Evolutionary conservation across 2,888 invertebrate species (phyloP).

Genomic region (Aleiodes testaceus): DNA sequence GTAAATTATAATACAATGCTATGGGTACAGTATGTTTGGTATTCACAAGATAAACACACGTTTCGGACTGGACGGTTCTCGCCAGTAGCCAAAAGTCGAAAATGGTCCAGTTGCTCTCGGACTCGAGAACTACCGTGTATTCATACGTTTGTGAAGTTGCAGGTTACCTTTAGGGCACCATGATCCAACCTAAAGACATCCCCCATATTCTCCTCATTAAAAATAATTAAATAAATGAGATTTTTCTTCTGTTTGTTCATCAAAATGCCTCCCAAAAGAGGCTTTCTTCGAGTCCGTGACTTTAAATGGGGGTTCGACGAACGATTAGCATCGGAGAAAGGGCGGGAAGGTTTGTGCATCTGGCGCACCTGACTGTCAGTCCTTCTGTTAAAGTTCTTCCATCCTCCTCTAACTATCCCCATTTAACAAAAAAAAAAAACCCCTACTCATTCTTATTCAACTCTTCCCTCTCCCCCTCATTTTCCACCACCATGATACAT

Average conservation of each 20-base stretch:
- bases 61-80: slow-evolving; percentile 14
- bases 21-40: slow-evolving; percentile 64
- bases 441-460: slow-evolving; percentile 34
- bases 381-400: slow-evolving; percentile 35
- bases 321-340: slow-evolving; percentile 68
- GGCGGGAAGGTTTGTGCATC: slow-evolving; percentile 59
- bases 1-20: slow-evolving; percentile 73
- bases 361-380: slow-evolving; percentile 70
- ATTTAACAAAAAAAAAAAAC: slow-evolving; percentile 35
- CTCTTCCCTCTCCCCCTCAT: slow-evolving; percentile 13
- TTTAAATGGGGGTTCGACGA: slow-evolving; percentile 59
- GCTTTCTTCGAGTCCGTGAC: too few species aligned
- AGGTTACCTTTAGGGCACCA: slow-evolving; percentile 1
- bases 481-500: slow-evolving; percentile 46
- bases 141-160: slow-evolving; percentile 25
- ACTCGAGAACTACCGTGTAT: slow-evolving; percentile 3
- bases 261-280: background rate
- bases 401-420: slow-evolving; percentile 34
- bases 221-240: too few species aligned
- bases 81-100: background rate
- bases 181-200: slow-evolving; percentile 20
- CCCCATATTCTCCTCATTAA: too few species aligned
- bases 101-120: slow-evolving; percentile 1
- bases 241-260: slow-evolving; percentile 10
- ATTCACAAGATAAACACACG: slow-evolving; percentile 71